Evolutionary conservation across 1,140 invertebrate genomes (phyloP).

Genomic region (Portunus trituberculatus): DNA sequence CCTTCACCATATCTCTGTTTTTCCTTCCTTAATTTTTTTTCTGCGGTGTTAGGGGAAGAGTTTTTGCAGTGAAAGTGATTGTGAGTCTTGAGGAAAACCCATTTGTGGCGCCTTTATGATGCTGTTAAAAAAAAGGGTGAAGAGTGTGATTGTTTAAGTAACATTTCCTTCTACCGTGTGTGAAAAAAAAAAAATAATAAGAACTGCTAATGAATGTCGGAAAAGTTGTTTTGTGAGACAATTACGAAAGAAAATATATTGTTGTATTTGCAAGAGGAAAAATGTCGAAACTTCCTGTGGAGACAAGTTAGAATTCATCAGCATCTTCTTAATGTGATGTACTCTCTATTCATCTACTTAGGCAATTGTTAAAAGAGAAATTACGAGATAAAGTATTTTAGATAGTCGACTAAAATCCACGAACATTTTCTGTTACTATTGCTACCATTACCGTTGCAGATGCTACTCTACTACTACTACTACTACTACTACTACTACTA

Average conservation of each 20-base stretch:
- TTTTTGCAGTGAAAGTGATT: background rate
- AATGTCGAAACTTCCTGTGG: too few relatives aligned
- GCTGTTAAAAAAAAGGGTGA: background rate
- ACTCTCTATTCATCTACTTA: too few relatives aligned
- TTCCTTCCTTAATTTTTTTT: background rate
- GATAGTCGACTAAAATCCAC: background rate
- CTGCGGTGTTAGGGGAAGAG: background rate
- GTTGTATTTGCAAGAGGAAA: too few relatives aligned
- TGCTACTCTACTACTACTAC: too few relatives aligned
- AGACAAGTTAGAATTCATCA: too few relatives aligned
- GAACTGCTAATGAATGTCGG: too few relatives aligned
- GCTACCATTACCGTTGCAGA: background rate
- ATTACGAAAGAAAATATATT: too few relatives aligned
- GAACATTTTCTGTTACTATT: background rate
- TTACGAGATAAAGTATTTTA: background rate
- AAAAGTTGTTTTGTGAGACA: too few relatives aligned
- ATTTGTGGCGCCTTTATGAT: background rate
- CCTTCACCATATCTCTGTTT: background rate
- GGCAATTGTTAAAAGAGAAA: background rate
- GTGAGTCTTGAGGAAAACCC: background rate
- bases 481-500: too few relatives aligned
- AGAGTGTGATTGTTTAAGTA: constrained; percentile 23
- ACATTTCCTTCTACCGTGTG: background rate
- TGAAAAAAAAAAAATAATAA: background rate
- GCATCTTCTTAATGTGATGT: too few relatives aligned